phyloP scores from a whole-genome alignment of 2,113 vertebrate species.

The Aegithalos caudatus region DNA sequence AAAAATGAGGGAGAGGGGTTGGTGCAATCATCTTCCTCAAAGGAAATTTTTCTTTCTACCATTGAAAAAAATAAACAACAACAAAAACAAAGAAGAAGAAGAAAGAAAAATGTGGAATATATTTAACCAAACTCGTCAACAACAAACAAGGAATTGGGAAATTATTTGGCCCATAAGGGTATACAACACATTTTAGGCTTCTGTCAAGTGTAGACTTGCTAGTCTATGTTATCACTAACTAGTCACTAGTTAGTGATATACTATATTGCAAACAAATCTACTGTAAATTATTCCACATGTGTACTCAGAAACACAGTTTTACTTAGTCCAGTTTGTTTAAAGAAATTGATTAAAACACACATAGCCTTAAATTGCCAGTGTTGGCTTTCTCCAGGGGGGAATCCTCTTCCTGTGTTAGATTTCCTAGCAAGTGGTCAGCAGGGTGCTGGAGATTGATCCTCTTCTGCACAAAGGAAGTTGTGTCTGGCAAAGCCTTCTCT shows the following conservation, averaged over 20 bases:
- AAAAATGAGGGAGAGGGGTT: rapidly evolving
- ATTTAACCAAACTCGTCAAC: not conserved
- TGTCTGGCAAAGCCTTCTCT: not conserved
- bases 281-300: not conserved
- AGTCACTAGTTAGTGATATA: not conserved
- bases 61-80: not conserved
- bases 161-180: not conserved
- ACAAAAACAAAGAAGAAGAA: rapidly evolving
- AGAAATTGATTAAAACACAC: not conserved
- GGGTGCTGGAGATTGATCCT: not conserved
- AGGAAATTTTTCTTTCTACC: not conserved
- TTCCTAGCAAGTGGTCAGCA: not conserved
- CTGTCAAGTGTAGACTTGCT: not conserved
- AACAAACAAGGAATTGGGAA: not conserved
- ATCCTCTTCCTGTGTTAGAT: not conserved
- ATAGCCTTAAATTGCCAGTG: not conserved
- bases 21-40: not conserved
- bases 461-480: not conserved
- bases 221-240: not conserved
- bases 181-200: not conserved
- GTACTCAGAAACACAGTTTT: not conserved
- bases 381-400: not conserved
- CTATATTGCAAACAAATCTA: not conserved
- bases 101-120: not conserved
- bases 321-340: not conserved